These are phyloP conservation scores for Anastrepha ludens DNA, from an alignment of 1,140 invertebrate genomes.

Conservation along the genomic window DNA sequence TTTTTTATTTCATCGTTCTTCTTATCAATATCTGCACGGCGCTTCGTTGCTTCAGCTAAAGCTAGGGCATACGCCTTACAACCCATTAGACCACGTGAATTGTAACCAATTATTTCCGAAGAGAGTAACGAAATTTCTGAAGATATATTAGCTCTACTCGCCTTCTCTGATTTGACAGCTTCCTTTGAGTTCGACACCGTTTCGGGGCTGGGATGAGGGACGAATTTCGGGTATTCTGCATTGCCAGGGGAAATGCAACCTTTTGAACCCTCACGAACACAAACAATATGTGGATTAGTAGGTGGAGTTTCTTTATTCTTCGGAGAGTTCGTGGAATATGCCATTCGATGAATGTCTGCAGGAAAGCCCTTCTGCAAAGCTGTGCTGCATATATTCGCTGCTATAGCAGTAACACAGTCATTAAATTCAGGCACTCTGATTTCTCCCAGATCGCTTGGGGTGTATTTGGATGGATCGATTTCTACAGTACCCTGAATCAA, in stretches of 20 bases:
- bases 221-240: slow-evolving; percentile 2
- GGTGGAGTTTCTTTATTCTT: background rate
- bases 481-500: slow-evolving; percentile 64
- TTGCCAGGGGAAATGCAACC: slow-evolving; percentile 49
- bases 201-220: background rate
- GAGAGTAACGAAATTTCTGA: slow-evolving; percentile 21
- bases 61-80: slow-evolving; percentile 54
- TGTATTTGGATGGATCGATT: slow-evolving; percentile 63
- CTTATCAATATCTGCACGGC: slow-evolving; percentile 6
- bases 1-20: background rate
- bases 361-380: slow-evolving; percentile 64
- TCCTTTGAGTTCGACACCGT: background rate
- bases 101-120: slow-evolving; percentile 34
- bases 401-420: slow-evolving; percentile 65
- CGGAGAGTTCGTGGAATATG: slow-evolving; percentile 15
- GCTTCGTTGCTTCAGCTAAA: slow-evolving; percentile 48
- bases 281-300: slow-evolving; percentile 43
- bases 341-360: slow-evolving; percentile 30
- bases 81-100: slow-evolving; percentile 49
- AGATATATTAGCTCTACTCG: background rate
- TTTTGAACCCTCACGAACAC: slow-evolving; percentile 51
- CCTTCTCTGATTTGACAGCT: background rate
- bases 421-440: slow-evolving; percentile 62
- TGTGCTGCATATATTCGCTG: slow-evolving; percentile 67
- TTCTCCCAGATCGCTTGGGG: slow-evolving; percentile 55